Base-by-base conservation (phyloP, 1,140 invertebrate genomes). In the Nomia melanderi region DNA sequence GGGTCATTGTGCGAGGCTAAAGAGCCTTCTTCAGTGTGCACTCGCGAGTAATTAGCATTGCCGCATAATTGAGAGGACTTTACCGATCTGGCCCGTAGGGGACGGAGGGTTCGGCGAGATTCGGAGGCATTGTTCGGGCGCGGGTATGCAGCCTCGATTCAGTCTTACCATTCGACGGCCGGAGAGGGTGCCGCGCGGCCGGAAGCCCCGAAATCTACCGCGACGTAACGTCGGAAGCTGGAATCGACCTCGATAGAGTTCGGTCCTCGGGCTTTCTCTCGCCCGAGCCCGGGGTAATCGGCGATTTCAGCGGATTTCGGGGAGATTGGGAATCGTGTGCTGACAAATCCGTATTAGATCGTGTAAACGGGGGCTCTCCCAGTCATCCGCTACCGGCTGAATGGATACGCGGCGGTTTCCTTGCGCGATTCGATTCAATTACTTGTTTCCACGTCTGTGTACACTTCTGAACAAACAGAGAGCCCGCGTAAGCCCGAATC, bases 1-100 rank as follows among this genome's bases (percentile, higher is more conserved):
- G 72, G 54, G 57, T 56, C 57, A 77, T 80, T 83, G 56, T 66
- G 63, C 41, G 33, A n/a, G 59, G 39, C 57, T 77, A 82, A 56
- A 77, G 69, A 63, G 47, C 78, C 79, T 84, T 84, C 79, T 81
- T 81, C 79, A 59, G 69, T 53, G 47, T 72, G 66, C 74, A 82
- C 82, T 88, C 62, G 74, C 81, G 78, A 87, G 80, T 88, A 89
- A 89, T 88, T 89, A 89, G 87, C 85, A 87, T 87, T 80, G 80
- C 79, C 81, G 86, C 82, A 87, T 87, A 88, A 89, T 89, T 86
- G 83, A 89, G 80, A 86, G 85, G 82, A 87, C 87, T 89, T 85
- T 81, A 77, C 71, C 73, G 77, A 79, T 83, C 70, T 78, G 36
- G 75, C 69, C n/a, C n/a, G n/a, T n/a, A n/a, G n/a, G n/a, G n/a